These are phyloP conservation scores for Melanotaenia maccullochi DNA, from an alignment of 2,797 vertebrate species.

Conservation along the genomic window DNA sequence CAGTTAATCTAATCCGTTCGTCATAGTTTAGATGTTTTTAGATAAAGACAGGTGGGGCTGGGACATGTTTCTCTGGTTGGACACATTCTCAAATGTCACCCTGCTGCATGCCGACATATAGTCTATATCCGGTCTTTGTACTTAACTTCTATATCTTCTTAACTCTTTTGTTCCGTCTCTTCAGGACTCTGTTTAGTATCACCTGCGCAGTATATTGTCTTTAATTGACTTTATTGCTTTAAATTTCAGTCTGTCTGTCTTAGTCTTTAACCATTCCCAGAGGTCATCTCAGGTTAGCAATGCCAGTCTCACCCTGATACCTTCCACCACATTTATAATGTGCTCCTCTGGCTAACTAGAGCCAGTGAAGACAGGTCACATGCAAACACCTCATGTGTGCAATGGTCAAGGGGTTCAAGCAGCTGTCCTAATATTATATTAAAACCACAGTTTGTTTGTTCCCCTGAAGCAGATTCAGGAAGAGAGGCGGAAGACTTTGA, in stretches of 20 bases:
- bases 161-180: slow-evolving; percentile 1
- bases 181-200: slow-evolving; percentile 5
- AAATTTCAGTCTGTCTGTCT: background rate
- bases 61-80: slow-evolving; percentile 70
- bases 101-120: slow-evolving; percentile 41
- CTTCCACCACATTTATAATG: slow-evolving; percentile 42
- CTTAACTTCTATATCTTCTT: slow-evolving; percentile 17
- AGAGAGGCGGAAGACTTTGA: background rate
- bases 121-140: slow-evolving; percentile 26
- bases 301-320: slow-evolving; percentile 40
- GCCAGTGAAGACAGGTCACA: slow-evolving; percentile 53
- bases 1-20: slow-evolving; percentile 57
- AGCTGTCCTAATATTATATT: slow-evolving; percentile 30
- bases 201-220: no score
- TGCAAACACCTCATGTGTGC: slow-evolving; percentile 24
- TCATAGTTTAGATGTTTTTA: slow-evolving; percentile 60
- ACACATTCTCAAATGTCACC: slow-evolving; percentile 73
- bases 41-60: slow-evolving; percentile 75
- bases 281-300: slow-evolving; percentile 45
- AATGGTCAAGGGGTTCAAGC: slow-evolving; percentile 32
- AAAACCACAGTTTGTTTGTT: slow-evolving; percentile 30
- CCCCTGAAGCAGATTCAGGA: slow-evolving; percentile 3
- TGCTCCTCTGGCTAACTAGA: slow-evolving; percentile 47
- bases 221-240: background rate
- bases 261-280: slow-evolving; percentile 35